Percentiles rank a stretch among this genome's conserved stretches.
These are phyloP conservation scores for Oryctes rhinoceros DNA, from an alignment of 1,140 invertebrate species.

Conservation along the genomic window DNA sequence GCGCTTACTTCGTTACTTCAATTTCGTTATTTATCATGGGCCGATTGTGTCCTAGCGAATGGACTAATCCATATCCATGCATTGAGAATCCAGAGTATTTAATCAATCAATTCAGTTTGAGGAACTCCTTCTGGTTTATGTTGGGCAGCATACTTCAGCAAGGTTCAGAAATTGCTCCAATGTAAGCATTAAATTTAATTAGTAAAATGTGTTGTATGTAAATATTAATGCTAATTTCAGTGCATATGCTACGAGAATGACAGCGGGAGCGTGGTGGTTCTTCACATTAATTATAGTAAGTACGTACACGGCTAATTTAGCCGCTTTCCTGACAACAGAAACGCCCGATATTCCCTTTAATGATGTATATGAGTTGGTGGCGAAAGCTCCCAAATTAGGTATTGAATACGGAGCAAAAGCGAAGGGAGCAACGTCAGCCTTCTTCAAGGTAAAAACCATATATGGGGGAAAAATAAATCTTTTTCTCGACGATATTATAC, in stretches of 20 bases:
- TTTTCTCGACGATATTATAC: background rate
- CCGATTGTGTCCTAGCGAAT: constrained; percentile 80
- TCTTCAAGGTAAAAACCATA: constrained; percentile 61
- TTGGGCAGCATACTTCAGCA: constrained; percentile 85
- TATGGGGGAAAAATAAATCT: background rate
- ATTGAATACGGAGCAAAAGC: constrained; percentile 81
- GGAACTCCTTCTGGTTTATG: constrained; percentile 86
- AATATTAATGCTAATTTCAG: constrained; percentile 61
- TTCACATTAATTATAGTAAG: constrained; percentile 95
- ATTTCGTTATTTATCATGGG: constrained; percentile 83
- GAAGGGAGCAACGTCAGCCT: constrained; percentile 65
- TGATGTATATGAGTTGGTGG: constrained; percentile 81
- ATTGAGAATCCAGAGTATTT: constrained; percentile 77
- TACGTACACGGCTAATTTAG: constrained; percentile 95
- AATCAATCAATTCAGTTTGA: constrained; percentile 84
- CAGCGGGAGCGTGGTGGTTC: constrained; percentile 91
- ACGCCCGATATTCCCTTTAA: constrained; percentile 76
- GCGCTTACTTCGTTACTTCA: constrained; percentile 80
- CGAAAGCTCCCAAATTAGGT: constrained; percentile 75
- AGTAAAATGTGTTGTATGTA: too few species aligned
- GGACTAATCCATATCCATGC: constrained; percentile 84
- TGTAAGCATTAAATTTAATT: constrained; percentile 63
- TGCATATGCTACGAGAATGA: constrained; percentile 79
- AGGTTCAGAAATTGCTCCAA: constrained; percentile 83
- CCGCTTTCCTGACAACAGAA: constrained; percentile 87